A percentile compares a stretch with the other conserved stretches of the same genome.
These are phyloP conservation scores for Muricea muricata DNA, from an alignment of 92 coral and sea anemone species.

Conservation along the genomic window DNA sequence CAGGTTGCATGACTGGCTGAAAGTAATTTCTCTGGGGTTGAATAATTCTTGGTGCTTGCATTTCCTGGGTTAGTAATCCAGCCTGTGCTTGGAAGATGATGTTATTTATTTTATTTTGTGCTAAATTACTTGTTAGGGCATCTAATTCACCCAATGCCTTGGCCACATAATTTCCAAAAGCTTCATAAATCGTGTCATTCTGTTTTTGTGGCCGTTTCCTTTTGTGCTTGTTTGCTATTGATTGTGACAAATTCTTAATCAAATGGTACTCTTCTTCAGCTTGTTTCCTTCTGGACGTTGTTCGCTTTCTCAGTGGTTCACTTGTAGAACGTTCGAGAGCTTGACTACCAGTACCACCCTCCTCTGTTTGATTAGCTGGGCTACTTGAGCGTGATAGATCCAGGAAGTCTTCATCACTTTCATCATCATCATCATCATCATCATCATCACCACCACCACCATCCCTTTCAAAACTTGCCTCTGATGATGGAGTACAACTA, in stretches of 20 bases:
- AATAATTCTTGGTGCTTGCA: slow-evolving; percentile 6
- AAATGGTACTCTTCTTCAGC: slow-evolving; percentile 42
- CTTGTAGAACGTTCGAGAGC: slow-evolving; percentile 3
- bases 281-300: slow-evolving; percentile 25
- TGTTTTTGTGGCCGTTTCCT: not conserved
- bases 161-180: slow-evolving; percentile 33
- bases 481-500: not conserved
- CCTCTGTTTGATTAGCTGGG: slow-evolving; percentile 25
- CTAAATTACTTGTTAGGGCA: slow-evolving; percentile 3
- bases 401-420: not conserved
- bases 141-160: slow-evolving; percentile 35
- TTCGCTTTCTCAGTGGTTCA: slow-evolving; percentile 18
- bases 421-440: slow-evolving; percentile 8
- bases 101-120: slow-evolving; percentile 32
- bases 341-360: not conserved
- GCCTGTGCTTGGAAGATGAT: slow-evolving; percentile 46
- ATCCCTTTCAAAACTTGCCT: too few species aligned
- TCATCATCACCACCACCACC: not conserved
- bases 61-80: not conserved
- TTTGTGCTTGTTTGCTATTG: slow-evolving; percentile 25
- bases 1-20: not conserved
- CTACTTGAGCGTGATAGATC: not conserved
- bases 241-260: slow-evolving; percentile 28
- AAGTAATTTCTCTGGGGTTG: slow-evolving; percentile 17
- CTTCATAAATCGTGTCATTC: not conserved